phyloP scores from a whole-genome alignment of 2,888 invertebrate genomes.

The Nomada hirtipes region DNA sequence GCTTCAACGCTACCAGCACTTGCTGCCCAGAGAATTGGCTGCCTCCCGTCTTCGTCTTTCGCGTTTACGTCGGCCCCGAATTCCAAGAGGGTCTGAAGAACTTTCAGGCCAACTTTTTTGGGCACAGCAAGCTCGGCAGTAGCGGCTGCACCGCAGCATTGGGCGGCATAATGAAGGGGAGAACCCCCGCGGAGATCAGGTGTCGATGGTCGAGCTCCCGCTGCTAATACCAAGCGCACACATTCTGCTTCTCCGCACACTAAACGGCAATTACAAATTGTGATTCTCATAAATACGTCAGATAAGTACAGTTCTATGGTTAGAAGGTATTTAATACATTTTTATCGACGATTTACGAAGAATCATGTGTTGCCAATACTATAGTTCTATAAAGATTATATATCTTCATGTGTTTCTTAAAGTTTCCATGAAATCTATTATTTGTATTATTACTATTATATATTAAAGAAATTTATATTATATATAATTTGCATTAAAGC shows the following conservation, averaged over 20 bases:
- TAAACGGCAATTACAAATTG: slow-evolving; percentile 81
- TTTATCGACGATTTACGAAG: too few species aligned
- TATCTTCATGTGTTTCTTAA: too few species aligned
- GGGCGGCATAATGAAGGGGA: slow-evolving; percentile 98
- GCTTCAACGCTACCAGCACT: slow-evolving; percentile 98
- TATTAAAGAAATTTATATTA: too few species aligned
- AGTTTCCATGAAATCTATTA: too few species aligned
- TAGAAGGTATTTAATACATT: too few species aligned
- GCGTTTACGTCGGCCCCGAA: slow-evolving; percentile 93
- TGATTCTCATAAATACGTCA: neutral
- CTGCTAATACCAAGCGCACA: slow-evolving; percentile 92
- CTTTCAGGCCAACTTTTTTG: slow-evolving; percentile 89
- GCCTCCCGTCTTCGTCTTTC: slow-evolving; percentile 95
- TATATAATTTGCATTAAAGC: too few species aligned
- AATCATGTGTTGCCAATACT: too few species aligned
- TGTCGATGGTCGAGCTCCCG: slow-evolving; percentile 94
- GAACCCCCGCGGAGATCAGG: slow-evolving; percentile 98
- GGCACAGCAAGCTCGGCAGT: slow-evolving; percentile 82
- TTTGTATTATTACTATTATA: too few species aligned
- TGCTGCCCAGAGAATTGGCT: slow-evolving; percentile 98
- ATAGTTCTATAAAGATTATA: too few species aligned
- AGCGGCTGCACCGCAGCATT: slow-evolving; percentile 95
- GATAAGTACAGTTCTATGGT: too few species aligned
- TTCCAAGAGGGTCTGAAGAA: slow-evolving; percentile 91
- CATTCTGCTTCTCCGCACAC: slow-evolving; percentile 98